Evolutionary conservation across 1,140 invertebrate genomes (phyloP).

Genomic region (Diuraphis noxia): DNA sequence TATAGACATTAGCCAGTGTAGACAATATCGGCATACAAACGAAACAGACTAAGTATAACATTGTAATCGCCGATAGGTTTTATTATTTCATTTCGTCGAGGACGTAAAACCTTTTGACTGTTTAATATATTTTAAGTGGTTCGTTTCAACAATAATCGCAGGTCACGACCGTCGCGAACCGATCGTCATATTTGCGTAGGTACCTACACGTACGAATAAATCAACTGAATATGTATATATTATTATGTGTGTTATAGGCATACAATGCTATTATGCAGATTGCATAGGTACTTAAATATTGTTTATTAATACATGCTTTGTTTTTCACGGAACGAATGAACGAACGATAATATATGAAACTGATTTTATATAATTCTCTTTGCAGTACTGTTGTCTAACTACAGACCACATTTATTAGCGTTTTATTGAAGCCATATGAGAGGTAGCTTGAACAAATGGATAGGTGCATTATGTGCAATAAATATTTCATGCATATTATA

Average conservation of each 20-base stretch:
- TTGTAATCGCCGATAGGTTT: neutral
- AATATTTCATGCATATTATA: neutral
- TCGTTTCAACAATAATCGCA: neutral
- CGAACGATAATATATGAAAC: neutral
- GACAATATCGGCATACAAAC: neutral
- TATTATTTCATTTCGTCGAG: neutral
- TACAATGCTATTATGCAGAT: slow-evolving; percentile 5
- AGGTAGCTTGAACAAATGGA: neutral
- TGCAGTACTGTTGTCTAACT: neutral
- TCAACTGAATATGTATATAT: neutral
- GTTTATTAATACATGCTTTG: neutral
- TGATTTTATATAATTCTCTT: neutral
- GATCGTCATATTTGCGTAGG: neutral
- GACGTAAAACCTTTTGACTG: neutral
- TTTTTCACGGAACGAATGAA: neutral
- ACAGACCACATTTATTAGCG: neutral
- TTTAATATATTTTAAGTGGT: neutral
- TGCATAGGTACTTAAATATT: neutral
- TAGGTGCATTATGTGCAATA: neutral
- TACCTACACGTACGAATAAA: neutral
- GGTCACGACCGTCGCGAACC: neutral
- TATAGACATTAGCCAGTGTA: neutral
- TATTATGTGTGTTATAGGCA: neutral
- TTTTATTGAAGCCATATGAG: neutral
- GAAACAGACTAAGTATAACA: neutral